These are phyloP conservation scores for Drosophila nr. medialis DNA, from an alignment of 2,888 invertebrate species.

Conservation along the genomic window DNA sequence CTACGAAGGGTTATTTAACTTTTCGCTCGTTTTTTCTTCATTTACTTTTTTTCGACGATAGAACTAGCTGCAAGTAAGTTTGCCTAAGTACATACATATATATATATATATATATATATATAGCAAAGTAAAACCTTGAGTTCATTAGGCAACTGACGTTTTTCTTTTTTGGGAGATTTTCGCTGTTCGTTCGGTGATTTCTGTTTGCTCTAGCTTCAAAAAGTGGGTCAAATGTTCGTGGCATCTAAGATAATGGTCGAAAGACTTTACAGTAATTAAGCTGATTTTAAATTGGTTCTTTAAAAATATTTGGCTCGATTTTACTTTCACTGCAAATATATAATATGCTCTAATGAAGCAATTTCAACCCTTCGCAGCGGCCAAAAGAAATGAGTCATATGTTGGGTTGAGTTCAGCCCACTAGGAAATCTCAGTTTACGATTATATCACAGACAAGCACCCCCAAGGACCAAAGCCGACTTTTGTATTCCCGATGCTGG, in stretches of 20 bases:
- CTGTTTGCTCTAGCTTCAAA: conserved; percentile 24
- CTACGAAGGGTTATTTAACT: conserved; percentile 62
- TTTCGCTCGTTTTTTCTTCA: conserved; percentile 5
- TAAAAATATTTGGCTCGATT: not conserved
- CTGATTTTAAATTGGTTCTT: not conserved
- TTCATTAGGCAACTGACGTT: conserved; percentile 50
- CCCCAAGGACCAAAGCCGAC: conserved; percentile 13
- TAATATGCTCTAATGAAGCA: not conserved
- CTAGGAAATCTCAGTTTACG: conserved; percentile 54
- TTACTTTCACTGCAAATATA: not conserved
- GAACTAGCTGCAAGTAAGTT: conserved; percentile 20
- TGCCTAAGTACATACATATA: conserved; percentile 12
- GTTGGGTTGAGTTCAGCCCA: conserved; percentile 41
- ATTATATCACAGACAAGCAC: conserved; percentile 16
- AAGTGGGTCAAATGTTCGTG: conserved; percentile 40
- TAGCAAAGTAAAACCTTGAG: conserved; percentile 40
- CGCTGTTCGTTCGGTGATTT: conserved; percentile 19
- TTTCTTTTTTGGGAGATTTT: conserved; percentile 2
- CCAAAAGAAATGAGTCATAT: conserved; percentile 70
- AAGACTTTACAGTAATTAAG: conserved; percentile 2
- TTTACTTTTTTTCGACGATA: not conserved
- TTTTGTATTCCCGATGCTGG: conserved; percentile 27
- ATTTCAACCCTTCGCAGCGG: conserved; percentile 10
- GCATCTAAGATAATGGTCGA: conserved; percentile 9
- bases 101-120: conserved; percentile 14